Percentiles rank a stretch among this genome's conserved stretches.
Conservation (phyloP, 2,797 vertebrate genomes). For the Brachymystax lenok region DNA sequence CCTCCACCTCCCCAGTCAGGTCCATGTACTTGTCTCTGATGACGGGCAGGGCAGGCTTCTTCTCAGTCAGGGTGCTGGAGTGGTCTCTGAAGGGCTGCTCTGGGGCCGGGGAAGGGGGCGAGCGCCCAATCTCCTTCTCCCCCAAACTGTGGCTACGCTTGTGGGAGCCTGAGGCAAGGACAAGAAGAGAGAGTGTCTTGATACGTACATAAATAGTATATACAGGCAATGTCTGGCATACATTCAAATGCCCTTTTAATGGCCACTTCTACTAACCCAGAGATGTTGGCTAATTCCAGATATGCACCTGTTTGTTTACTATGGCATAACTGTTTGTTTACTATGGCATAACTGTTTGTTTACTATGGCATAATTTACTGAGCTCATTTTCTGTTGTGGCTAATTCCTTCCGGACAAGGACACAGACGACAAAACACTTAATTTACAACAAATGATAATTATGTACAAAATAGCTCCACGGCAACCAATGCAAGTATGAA, state of each 20-base stretch:
- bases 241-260: not conserved
- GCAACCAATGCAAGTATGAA: constrained; percentile 58
- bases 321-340: constrained; percentile 48
- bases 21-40: constrained; percentile 99
- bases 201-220: constrained; percentile 19
- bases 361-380: constrained; percentile 36
- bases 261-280: constrained; percentile 8
- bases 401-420: constrained; percentile 54
- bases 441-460: constrained; percentile 71
- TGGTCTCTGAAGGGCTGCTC: constrained; percentile 93
- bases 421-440: constrained; percentile 61
- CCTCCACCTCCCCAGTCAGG: constrained; percentile 97
- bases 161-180: constrained; percentile 83
- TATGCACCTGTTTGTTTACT: constrained; percentile 38
- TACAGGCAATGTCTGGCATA: constrained; percentile 4
- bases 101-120: constrained; percentile 79
- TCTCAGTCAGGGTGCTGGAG: constrained; percentile 93
- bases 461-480: constrained; percentile 56
- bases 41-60: constrained; percentile 89
- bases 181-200: not conserved
- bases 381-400: constrained; percentile 30
- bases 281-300: constrained; percentile 38
- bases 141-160: constrained; percentile 96
- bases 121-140: constrained; percentile 90
- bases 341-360: constrained; percentile 47